Evolutionary conservation across 2,797 vertebrate genomes (phyloP).

Genomic region (Pangasius sanitwongsei): DNA sequence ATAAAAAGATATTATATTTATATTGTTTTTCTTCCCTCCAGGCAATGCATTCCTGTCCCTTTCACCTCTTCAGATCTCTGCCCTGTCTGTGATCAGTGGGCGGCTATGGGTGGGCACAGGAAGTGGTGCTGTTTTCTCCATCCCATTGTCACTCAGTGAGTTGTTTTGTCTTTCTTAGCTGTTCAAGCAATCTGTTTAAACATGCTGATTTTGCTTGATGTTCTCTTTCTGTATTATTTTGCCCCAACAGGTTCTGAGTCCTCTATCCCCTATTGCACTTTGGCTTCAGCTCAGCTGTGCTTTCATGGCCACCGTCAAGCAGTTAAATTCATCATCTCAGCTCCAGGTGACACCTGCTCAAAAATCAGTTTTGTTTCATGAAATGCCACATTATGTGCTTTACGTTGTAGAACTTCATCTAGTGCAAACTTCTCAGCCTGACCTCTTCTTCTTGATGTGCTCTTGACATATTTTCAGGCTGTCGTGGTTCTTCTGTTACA

Average conservation of each 20-base stretch:
- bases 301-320: slow-evolving; percentile 81
- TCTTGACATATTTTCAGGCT: slow-evolving; percentile 63
- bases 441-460: neutral
- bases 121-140: slow-evolving; percentile 78
- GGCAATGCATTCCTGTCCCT: slow-evolving; percentile 74
- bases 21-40: slow-evolving; percentile 42
- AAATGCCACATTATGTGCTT: neutral
- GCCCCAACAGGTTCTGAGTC: slow-evolving; percentile 71
- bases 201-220: neutral
- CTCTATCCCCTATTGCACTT: slow-evolving; percentile 78
- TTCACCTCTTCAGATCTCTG: slow-evolving; percentile 77
- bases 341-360: slow-evolving; percentile 65
- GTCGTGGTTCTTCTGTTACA: slow-evolving; percentile 65
- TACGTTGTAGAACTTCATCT: neutral
- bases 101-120: slow-evolving; percentile 81
- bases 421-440: neutral
- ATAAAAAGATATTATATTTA: neutral
- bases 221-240: neutral
- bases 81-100: slow-evolving; percentile 71
- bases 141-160: slow-evolving; percentile 77
- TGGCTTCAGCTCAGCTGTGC: slow-evolving; percentile 74
- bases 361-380: neutral
- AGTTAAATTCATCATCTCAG: slow-evolving; percentile 78
- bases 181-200: neutral
- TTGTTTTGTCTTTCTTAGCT: neutral